Evolutionary conservation across 2,797 vertebrate genomes (phyloP).

Genomic region (Babyrousa celebensis): DNA sequence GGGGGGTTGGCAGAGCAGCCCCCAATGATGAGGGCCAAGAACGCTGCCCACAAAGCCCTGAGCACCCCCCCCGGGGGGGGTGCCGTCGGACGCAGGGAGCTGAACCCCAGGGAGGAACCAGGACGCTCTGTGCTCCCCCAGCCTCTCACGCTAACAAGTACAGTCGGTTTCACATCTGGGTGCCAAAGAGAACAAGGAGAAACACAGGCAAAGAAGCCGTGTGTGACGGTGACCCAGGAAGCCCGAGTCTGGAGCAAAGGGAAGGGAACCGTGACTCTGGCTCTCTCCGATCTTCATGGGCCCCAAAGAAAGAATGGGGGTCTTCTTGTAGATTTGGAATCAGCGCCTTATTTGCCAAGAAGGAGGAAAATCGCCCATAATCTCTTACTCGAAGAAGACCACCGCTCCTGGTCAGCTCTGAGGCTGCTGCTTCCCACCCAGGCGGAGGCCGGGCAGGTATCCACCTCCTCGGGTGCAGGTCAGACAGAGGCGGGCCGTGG

Average conservation of each 20-base stretch:
- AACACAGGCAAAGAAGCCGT: no score
- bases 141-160: fast-evolving
- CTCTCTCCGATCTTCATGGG: fast-evolving
- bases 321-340: neutral
- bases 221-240: fast-evolving
- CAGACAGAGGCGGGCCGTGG: fast-evolving
- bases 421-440: fast-evolving
- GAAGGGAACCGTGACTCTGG: fast-evolving
- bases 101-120: fast-evolving
- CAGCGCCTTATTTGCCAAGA: neutral
- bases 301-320: fast-evolving
- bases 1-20: fast-evolving
- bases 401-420: neutral
- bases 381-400: neutral
- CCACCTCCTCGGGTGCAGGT: neutral
- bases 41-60: neutral
- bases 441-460: fast-evolving
- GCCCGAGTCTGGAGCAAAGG: fast-evolving
- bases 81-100: fast-evolving
- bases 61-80: no score
- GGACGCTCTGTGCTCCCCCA: fast-evolving
- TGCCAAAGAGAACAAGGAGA: neutral
- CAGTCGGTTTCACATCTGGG: fast-evolving
- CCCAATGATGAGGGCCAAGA: fast-evolving
- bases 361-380: neutral